Evolutionary conservation across 2,797 vertebrate genomes (phyloP).

Genomic region (Ateles fusciceps): DNA sequence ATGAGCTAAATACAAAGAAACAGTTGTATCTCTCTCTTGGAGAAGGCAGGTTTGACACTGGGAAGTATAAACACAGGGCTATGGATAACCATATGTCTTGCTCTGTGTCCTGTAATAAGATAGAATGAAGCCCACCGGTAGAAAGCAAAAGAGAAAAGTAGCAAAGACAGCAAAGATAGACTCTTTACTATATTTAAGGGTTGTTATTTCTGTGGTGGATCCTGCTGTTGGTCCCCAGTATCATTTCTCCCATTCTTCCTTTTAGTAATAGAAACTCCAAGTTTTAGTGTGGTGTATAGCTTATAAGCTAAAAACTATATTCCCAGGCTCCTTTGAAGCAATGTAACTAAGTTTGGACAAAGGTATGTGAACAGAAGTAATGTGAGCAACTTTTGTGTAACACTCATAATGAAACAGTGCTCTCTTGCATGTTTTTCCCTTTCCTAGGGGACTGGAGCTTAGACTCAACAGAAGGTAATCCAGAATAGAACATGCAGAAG

Average conservation of each 20-base stretch:
- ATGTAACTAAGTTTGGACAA: neutral
- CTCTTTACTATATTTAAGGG: neutral
- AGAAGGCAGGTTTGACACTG: neutral
- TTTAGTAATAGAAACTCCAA: neutral
- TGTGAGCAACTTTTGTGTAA: neutral
- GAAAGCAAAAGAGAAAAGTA: neutral
- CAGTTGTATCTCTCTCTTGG: neutral
- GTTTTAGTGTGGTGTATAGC: neutral
- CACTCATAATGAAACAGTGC: neutral
- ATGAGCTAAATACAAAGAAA: neutral
- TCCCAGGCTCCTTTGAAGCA: neutral
- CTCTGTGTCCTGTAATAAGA: neutral
- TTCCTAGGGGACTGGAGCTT: neutral
- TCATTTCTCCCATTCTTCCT: neutral
- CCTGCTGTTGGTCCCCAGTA: neutral
- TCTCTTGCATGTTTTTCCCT: neutral
- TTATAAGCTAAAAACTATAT: neutral
- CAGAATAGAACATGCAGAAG: neutral
- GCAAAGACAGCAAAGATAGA: neutral
- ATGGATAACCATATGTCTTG: neutral
- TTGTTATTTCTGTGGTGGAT: neutral
- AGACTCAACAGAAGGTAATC: neutral
- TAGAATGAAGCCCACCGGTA: neutral
- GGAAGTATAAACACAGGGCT: neutral
- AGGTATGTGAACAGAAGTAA: neutral